Conservation (phyloP, 2,113 vertebrate genomes). For the Sinocyclocheilus anshuiensis region DNA sequence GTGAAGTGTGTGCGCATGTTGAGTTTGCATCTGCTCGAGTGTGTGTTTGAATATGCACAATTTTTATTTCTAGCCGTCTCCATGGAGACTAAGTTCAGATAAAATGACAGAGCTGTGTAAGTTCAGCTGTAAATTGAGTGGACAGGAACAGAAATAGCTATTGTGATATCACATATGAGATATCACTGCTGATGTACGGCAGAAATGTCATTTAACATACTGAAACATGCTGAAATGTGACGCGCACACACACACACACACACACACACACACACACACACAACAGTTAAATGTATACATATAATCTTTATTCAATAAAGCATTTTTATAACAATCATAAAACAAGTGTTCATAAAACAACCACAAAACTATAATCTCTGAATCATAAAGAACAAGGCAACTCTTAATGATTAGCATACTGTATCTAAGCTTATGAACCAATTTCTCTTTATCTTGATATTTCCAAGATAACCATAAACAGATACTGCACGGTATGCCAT, state of each 20-base stretch:
- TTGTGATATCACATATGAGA: not conserved
- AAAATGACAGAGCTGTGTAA: slow-evolving; percentile 41
- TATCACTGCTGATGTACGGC: not conserved
- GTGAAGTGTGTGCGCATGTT: not conserved
- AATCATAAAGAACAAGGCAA: slow-evolving; percentile 65
- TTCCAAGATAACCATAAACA: not conserved
- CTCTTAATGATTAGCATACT: not conserved
- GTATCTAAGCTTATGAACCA: not conserved
- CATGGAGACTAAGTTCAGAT: slow-evolving; percentile 36
- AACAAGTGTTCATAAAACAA: slow-evolving; percentile 59
- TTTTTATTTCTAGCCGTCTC: slow-evolving; percentile 31
- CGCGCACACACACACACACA: too few relatives aligned
- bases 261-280: too few relatives aligned
- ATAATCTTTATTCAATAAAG: slow-evolving; percentile 68
- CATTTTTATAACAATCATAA: slow-evolving; percentile 56
- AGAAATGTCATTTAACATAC: not conserved
- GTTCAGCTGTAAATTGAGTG: slow-evolving; percentile 31
- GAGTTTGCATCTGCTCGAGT: not conserved
- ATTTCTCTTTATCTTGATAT: not conserved
- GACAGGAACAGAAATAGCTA: slow-evolving; percentile 44
- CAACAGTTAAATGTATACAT: slow-evolving; percentile 58
- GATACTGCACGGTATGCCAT: not conserved
- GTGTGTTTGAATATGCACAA: not conserved
- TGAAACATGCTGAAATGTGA: not conserved
- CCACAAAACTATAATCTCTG: slow-evolving; percentile 61